A percentile compares a stretch with the other conserved stretches of the same genome.
These are phyloP conservation scores for Triplophysa dalaica DNA, from an alignment of 2,113 vertebrate genomes.

Conservation along the genomic window DNA sequence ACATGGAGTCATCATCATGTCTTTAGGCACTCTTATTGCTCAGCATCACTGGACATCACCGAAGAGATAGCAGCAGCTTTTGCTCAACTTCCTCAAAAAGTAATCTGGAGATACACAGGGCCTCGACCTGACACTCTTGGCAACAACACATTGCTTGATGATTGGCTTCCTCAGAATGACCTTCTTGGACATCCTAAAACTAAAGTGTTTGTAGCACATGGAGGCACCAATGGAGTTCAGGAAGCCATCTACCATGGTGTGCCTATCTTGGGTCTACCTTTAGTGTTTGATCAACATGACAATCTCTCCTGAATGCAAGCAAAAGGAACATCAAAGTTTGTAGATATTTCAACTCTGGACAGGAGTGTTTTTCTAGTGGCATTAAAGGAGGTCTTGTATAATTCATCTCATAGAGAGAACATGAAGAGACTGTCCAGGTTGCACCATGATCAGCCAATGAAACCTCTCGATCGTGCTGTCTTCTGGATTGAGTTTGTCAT, in stretches of 20 bases:
- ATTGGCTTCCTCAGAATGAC: conserved; percentile 74
- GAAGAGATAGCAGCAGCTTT: conserved; percentile 72
- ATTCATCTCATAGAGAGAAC: conserved; percentile 81
- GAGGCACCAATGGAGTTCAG: conserved; percentile 70
- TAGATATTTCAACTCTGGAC: conserved; percentile 61
- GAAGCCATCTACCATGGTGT: conserved; percentile 73
- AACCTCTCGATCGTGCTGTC: conserved; percentile 83
- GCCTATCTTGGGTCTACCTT: conserved; percentile 67
- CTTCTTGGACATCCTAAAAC: conserved; percentile 71
- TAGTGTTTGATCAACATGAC: conserved; percentile 69
- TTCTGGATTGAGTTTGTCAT: conserved; percentile 94
- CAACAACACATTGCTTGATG: conserved; percentile 68
- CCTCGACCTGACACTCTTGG: conserved; percentile 63
- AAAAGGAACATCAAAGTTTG: conserved; percentile 64
- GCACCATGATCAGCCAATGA: conserved; percentile 86
- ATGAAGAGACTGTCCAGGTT: conserved; percentile 83
- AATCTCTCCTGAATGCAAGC: conserved; percentile 66
- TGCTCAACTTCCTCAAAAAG: conserved; percentile 69
- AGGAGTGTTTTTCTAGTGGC: conserved; percentile 62
- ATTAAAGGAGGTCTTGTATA: conserved; percentile 59
- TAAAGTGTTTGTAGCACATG: conserved; percentile 67
- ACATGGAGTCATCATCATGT: conserved; percentile 70
- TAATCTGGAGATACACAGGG: conserved; percentile 69
- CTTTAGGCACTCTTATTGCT: conserved; percentile 64
- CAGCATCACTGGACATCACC: conserved; percentile 55